Evolutionary conservation across 2,113 vertebrate genomes (phyloP), one percentile per base, ranked within the genome.

Genomic region (Mionectes macconnelli): DNA sequence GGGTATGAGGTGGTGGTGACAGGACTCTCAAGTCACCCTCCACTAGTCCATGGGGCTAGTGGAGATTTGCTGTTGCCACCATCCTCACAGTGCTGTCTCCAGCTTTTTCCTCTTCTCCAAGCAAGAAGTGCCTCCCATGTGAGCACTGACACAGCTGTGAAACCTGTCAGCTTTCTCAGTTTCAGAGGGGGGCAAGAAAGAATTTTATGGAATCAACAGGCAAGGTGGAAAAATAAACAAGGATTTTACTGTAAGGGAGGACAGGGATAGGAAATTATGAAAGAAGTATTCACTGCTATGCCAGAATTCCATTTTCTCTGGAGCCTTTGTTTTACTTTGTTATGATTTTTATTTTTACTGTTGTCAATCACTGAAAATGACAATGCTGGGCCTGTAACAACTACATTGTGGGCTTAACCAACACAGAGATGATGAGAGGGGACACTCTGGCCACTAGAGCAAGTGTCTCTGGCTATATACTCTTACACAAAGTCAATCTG

Each of bases 161-260:
- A 28, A 45, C 17, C 9, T 8, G 1, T 22, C 4, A 3, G 49
- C 56, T 22, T 40, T 44, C 59, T 30, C 83, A 44, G 33, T 55
- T 78, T 66, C 27, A 79, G 37, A 82, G n/a, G 6, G 17, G 93
- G 55, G 39, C 31, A 47, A 45, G 47, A 68, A 17, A 45, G 28
- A 27, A 52, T 73, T 86, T 76, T 9, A 52, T n/a, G 45, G 40
- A 88, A 57, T 42, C 42, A 66, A 87, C 4, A 88, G 35, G 27
- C 42, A 76, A 76, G n/a, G 47, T 70, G 45, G 64, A 57, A 89
- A 84, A 95, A 74, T n/a, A 69, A 90, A 59, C 42, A 87, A 90
- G 64, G 47, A 56, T 18, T 52, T 19, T 72, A 57, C 20, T 27
- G 6, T 47, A 20, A 14, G 53, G 40, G 22, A 53, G 40, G 44